Percentiles rank a stretch among this genome's conserved stretches.
phyloP scores from a whole-genome alignment of 2,797 vertebrate genomes.

The Anguilla pacifica region DNA sequence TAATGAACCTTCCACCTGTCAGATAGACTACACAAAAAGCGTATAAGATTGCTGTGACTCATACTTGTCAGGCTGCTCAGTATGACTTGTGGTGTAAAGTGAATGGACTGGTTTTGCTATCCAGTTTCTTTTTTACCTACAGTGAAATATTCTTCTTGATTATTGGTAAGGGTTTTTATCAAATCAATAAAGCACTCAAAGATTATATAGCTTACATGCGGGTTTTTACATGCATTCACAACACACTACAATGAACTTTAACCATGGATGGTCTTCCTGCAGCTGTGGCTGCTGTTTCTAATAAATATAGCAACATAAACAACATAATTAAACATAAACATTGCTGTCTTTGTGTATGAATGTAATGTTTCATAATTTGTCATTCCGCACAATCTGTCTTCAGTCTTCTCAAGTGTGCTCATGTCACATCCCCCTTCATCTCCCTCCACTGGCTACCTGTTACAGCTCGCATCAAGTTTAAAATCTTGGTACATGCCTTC shows the following conservation, averaged over 20 bases:
- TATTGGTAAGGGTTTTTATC: no score
- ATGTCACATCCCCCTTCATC: neutral
- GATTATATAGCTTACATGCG: neutral
- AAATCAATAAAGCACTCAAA: neutral
- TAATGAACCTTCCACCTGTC: no score
- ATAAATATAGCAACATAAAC: neutral
- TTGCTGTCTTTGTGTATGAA: neutral
- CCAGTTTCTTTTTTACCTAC: no score
- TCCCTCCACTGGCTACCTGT: neutral
- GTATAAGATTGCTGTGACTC: no score
- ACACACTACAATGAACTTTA: neutral
- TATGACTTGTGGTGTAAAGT: no score
- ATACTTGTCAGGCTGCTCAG: no score
- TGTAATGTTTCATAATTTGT: neutral
- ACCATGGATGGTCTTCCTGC: neutral
- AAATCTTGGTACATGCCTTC: neutral
- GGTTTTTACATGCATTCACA: neutral
- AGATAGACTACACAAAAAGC: no score
- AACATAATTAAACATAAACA: neutral
- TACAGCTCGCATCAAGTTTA: neutral
- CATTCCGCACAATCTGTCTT: neutral
- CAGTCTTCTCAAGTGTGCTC: neutral
- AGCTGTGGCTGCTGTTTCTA: neutral
- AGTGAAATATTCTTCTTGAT: neutral
- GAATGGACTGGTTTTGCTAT: no score